Evolutionary conservation across 2,797 vertebrate species (phyloP), one percentile per base, ranked within the genome.

Genomic region (Podargus strigoides): DNA sequence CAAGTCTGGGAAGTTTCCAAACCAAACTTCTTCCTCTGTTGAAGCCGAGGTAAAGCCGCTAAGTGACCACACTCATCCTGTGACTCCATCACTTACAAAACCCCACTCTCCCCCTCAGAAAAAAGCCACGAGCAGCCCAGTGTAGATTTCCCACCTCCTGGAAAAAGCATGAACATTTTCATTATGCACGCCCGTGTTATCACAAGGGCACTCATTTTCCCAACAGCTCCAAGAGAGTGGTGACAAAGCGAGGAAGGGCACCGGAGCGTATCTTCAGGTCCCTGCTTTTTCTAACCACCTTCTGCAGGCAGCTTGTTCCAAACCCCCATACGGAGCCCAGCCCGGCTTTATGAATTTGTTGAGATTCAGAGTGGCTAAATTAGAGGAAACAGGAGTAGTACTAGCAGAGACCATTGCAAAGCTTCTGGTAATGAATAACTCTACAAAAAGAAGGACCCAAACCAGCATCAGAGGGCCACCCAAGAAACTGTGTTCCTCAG

Each of bases 241-340:
- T 12, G 55, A 67, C 56, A 34, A 42, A 37, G 22, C 74, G 4
- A 73, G 13, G 49, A 87, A 68, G 37, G 20, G 47, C 22, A 69
- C 21, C 10, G 0, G 0, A 55, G 19, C 0, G 0, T 26, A 23
- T 41, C 59, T 84, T 59, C 50, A 34, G 13, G 21, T 69, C 63
- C 44, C n/a, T 75, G 58, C 12, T 76, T 85, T 86, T 90, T 37
- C 32, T 59, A 10, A 26, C 34, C 23, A 19, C 36, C 32, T 75
- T 78, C 30, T 78, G 66, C 28, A 26, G n/a, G 15, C 22, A 66
- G 14, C n/a, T 78, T 72, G 42, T 64, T 80, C 69, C 58, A 72
- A 53, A 77, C 2, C 7, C 17, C 23, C 0, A 0, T 6, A 37
- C 2, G 2, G 76, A 86, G 44, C 41, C 62, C 69, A 80, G 49